phyloP scores from a whole-genome alignment of 2,797 vertebrate genomes.

The Crenichthys baileyi region DNA sequence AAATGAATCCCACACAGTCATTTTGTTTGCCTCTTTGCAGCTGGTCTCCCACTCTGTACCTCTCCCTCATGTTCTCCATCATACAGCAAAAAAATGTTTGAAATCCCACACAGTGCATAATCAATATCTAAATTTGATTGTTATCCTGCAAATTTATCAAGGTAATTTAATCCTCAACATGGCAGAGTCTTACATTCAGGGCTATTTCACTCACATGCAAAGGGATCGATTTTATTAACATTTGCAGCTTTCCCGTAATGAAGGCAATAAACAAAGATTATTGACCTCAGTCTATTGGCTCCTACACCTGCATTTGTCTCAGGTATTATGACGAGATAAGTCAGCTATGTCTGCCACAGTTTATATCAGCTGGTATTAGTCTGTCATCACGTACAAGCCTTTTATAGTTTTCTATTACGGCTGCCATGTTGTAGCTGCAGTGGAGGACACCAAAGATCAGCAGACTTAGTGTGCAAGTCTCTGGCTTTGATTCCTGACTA shows the following conservation, averaged over 20 bases:
- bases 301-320: conserved; percentile 66
- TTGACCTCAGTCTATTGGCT: conserved; percentile 65
- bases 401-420: conserved; percentile 71
- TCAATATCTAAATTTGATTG: conserved; percentile 60
- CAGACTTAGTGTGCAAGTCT: conserved; percentile 46
- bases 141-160: conserved; percentile 51
- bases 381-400: conserved; percentile 66
- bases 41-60: conserved; percentile 10
- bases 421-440: conserved; percentile 52
- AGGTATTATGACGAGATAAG: conserved; percentile 51
- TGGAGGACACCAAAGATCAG: conserved; percentile 50
- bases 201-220: conserved; percentile 47
- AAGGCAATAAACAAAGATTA: conserved; percentile 71
- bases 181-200: conserved; percentile 34
- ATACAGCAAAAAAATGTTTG: conserved; percentile 34
- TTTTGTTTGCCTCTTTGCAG: conserved; percentile 42
- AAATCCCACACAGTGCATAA: conserved; percentile 44
- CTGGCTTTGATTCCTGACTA: conserved; percentile 32
- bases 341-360: conserved; percentile 50
- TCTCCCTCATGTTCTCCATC: conserved; percentile 6
- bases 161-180: conserved; percentile 43
- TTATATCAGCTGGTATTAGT: conserved; percentile 77
- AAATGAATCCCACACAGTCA: conserved; percentile 48
- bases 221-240: conserved; percentile 65
- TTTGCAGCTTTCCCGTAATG: conserved; percentile 65